Evolutionary conservation across 2,113 vertebrate species (phyloP), one percentile per base, ranked within the genome.

Genomic region (Anas platyrhynchos): DNA sequence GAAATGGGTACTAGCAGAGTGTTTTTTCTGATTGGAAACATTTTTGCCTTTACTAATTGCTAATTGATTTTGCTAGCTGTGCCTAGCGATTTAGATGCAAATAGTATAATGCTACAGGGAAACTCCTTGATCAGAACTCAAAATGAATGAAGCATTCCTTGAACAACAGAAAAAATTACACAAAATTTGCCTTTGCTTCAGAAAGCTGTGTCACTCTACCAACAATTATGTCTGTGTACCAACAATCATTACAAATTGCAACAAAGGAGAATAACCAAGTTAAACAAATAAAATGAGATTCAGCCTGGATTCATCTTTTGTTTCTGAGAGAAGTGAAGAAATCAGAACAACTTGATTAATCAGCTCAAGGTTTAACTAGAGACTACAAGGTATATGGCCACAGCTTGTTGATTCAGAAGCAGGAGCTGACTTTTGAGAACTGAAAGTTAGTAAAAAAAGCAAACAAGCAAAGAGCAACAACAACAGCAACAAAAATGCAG

Each of bases 321-420:
- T 65, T 89, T 79, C 13, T 2, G 4, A 31, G 13, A 76, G 6
- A 73, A 61, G 31, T 43, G 34, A 63, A 83, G 56, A 85, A 93
- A 76, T 77, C 29, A 77, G 41, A 61, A 77, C 15, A 22, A 41
- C 59, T 59, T 79, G 22, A 43, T 72, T 76, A 56, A 43, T 89
- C 32, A 48, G 3, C 41, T 85, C 38, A 9, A 58, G 68, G 6
- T n/a, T 14, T 83, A 46, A 93, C 22, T 46, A 5, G 7, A 2
- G 5, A 2, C 38, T 81, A 21, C 1, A 3, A 46, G 16, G 12
- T 44, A 12, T 23, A 43, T 0, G 0, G 26, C 16, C 86, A 46
- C 32, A 86, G 2, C 34, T 34, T 43, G 9, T 52, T 81, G 68
- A 73, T 36, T 91, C 62, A 86, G 52, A 75, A 87, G 44, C 7